Base-by-base conservation (phyloP, 2,113 vertebrate genomes). In the Chloropsis hardwickii region DNA sequence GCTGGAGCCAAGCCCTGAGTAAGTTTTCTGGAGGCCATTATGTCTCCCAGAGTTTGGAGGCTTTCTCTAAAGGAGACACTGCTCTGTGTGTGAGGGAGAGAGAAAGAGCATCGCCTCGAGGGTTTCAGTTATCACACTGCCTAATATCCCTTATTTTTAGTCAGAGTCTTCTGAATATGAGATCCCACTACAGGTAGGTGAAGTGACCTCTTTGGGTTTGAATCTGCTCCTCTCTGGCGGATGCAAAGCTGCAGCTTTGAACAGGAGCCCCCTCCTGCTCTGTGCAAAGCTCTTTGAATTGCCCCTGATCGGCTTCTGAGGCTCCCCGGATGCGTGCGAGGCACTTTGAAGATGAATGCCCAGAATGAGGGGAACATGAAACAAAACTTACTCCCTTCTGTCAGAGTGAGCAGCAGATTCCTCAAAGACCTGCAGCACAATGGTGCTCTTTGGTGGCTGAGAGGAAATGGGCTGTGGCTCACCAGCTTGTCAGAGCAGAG, bases 301-400 rank as follows among this genome's bases (percentile, higher is more conserved):
- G 94, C 89, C 93, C 95, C 97, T 86, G 95, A 92, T 94, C 42
- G 0, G 54, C 91, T 97, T 97, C 97, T 93, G 20, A 97, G 94
- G 94, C 95, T 95, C 86, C 94, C 81, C 2, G 39, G 88, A 79
- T 92, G 81, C 2, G 8, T 31, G 86, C 0, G 4, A 90, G 90
- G 47, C 31, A 2, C 94, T 97, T 97, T 97, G 97, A 97, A 97
- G 95, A 96, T 95, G 88, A 96, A 97, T 95, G 79, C 92, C 95
- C 71, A 70, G 89, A 88, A 91, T 11, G 97, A 92, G 86, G 92
- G 66, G 78, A 66, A 95, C 93, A 95, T 96, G 92, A 92, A 95
- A 96, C 95, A 94, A 95, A 89, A 66, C 87, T 45, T 9, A 89
- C 86, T 95, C 78, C 94, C 96, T 97, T 10, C 48, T 92, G 94